Percentiles rank a stretch among this genome's conserved stretches.
Evolutionary conservation across 2,797 vertebrate genomes (phyloP).

Genomic region (Perodicticus potto): DNA sequence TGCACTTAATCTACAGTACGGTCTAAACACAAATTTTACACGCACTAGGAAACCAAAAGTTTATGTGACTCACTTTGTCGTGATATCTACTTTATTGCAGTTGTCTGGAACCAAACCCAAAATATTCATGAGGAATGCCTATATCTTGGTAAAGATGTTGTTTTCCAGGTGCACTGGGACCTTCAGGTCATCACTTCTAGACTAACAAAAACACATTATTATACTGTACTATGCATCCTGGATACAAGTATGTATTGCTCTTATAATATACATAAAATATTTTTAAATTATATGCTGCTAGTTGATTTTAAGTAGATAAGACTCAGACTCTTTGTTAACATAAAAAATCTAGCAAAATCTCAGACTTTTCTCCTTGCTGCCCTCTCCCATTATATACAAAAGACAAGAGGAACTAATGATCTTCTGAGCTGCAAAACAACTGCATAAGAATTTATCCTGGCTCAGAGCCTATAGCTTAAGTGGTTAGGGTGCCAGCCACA

Average conservation of each 20-base stretch:
- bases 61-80: background rate
- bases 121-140: background rate
- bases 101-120: background rate
- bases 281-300: background rate
- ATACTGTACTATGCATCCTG: background rate
- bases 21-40: background rate
- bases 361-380: background rate
- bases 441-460: background rate
- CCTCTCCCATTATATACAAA: background rate
- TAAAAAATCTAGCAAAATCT: background rate
- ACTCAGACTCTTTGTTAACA: background rate
- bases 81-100: background rate
- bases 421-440: background rate
- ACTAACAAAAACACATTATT: conserved; percentile 12
- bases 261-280: background rate
- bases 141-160: background rate
- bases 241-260: background rate
- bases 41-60: background rate
- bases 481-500: too few species aligned
- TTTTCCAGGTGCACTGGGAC: background rate
- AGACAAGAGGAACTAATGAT: background rate
- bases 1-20: background rate
- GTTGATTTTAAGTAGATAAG: conserved; percentile 4
- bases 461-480: background rate
- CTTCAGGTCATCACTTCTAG: background rate